Evolutionary conservation across 2,888 invertebrate genomes (phyloP), one percentile per base, ranked within the genome.

Genomic region (Ditylenchus weischeri): DNA sequence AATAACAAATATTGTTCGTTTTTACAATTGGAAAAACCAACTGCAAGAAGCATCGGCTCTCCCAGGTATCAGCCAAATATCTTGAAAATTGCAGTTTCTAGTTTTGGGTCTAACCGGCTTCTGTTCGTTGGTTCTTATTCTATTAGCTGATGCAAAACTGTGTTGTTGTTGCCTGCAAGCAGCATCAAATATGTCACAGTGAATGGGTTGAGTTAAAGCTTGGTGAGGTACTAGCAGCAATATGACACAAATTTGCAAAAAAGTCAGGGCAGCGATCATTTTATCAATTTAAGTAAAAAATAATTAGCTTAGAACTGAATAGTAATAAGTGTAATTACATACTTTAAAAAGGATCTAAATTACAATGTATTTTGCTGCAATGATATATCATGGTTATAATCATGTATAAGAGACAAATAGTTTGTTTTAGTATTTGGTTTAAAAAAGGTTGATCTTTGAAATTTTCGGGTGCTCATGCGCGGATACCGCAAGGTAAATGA

Each of bases 51-150:
- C 76, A 68, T 82, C 82, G 3, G 81, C 80, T 51, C 76, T 60
- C 38, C 80, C 82, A 2, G 82, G 82, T 36, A 82, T 80, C 57
- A 82, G 69, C 78, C 79, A 81, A 38, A 81, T 75, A 64, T 81
- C 81, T 65, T 80, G 78, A 64, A 80, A 80, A 62, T 80, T 78
- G 63, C 80, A 80, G 23, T 60, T 29, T 36, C 47, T 57, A 13
- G 49, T 43, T 47, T 58, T 49, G 13, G 23, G 15, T 58, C 58
- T 48, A 48, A 51, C 54, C 0, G 62, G 23, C 15, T 29, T 29
- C 29, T 47, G 38, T 18, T 21, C 19, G 15, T 58, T 59, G 10
- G 50, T 5, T n/a, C 19, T n/a, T n/a, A 18, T 21, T 4, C 54
- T 18, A 7, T 2, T 18, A 29, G 54, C 29, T 29, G n/a, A 11